Base-by-base conservation (phyloP, 2,888 invertebrate species). In the Cloeon dipterum region DNA sequence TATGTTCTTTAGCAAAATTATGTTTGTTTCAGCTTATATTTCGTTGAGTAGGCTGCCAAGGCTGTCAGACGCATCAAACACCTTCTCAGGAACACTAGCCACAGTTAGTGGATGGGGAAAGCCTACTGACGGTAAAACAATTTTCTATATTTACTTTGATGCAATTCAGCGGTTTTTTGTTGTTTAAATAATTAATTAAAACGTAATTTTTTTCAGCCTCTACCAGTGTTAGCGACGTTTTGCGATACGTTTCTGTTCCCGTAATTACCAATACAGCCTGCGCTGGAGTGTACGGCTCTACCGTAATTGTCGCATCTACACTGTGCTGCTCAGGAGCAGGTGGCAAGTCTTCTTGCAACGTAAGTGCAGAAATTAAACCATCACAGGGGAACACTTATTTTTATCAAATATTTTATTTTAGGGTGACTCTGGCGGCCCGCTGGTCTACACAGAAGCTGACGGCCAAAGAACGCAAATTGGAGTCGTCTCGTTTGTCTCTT, bases 381-480 rank as follows among this genome's bases (percentile, higher is more conserved):
- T n/a, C n/a, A n/a, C n/a, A n/a, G n/a, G n/a, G n/a, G n/a, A n/a
- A n/a, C n/a, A n/a, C n/a, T n/a, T n/a, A n/a, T n/a, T n/a, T n/a
- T n/a, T n/a, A n/a, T n/a, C n/a, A n/a, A n/a, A n/a, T n/a, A n/a
- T n/a, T 14, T 20, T 36, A 11, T 42, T 43, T 25, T 39, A 52
- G 52, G 52, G 52, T 26, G 52, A 52, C 42, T 47, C 47, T 36
- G 51, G 52, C 37, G 51, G 52, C 17, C 51, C 52, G 10, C 41
- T 52, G 18, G 43, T 50, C 14, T 13, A 37, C 8, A 25, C 11
- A 29, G 34, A 40, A 8, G 36, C 21, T 10, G 37, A 43, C 33
- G 43, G 42, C 7, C 32, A 25, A 19, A 17, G 34, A 25, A 43
- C 39, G 19, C 49, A 47, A 32, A 46, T 49, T 17, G 53, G 50